Conservation (phyloP, 1,140 invertebrate species). For the Pogonomyrmex californicus region DNA sequence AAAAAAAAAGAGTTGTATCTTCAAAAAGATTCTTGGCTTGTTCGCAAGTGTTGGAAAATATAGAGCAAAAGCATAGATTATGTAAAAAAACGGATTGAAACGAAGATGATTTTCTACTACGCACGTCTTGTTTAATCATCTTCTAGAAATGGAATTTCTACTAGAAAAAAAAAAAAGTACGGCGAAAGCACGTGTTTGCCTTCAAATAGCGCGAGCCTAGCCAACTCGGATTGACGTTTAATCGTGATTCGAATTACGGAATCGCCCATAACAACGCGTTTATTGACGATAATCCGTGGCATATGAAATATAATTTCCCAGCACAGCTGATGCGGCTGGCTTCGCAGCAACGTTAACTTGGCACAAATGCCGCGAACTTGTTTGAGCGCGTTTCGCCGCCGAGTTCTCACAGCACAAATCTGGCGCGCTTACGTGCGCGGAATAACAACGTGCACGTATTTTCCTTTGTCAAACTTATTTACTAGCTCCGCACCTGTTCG, state of each 20-base stretch:
- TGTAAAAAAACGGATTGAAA: background rate
- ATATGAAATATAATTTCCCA: slow-evolving; percentile 18
- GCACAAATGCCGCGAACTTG: slow-evolving; percentile 20
- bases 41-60: background rate
- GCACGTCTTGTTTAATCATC: background rate
- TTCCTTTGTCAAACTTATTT: slow-evolving; percentile 55
- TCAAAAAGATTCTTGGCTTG: background rate
- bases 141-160: background rate
- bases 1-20: background rate
- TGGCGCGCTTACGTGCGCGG: slow-evolving; percentile 1
- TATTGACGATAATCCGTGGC: background rate
- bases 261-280: background rate
- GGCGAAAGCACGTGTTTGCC: background rate
- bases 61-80: background rate
- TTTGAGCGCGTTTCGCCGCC: slow-evolving; percentile 11
- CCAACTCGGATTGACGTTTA: background rate
- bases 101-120: background rate
- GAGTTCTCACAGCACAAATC: background rate
- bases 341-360: slow-evolving; percentile 13
- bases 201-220: background rate
- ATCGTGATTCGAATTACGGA: slow-evolving; percentile 2
- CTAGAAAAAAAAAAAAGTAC: background rate
- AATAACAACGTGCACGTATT: slow-evolving; percentile 54
- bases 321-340: background rate
- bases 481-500: slow-evolving; percentile 17